Base-by-base conservation (phyloP, 1,140 invertebrate species). In the Zaprionus camerounensis region DNA sequence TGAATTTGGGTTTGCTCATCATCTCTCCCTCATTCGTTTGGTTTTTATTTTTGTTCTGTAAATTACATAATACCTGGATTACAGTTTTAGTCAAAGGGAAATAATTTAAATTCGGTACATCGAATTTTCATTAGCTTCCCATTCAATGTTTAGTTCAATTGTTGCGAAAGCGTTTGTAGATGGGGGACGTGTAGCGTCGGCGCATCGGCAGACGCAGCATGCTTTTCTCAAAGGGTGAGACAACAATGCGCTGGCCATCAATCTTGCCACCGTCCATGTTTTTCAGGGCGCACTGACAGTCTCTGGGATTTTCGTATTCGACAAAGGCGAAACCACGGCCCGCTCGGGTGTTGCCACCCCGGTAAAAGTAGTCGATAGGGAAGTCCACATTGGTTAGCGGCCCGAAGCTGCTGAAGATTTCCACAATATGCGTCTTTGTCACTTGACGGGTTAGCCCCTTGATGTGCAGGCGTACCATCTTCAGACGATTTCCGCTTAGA, bases 281-380 rank as follows among this genome's bases (percentile, higher is more conserved):
- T 57, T 58, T 72, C 12, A 74, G 66, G 20, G 83, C 83, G 7
- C 24, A n/a, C 36, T 72, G 46, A 12, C 83, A 88, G 51, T 87
- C 83, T 28, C 69, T 24, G 5, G 84, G 63, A 34, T 65, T 71
- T 0, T 24, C 51, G 6, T 46, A 87, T 61, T 87, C 80, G 5
- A 88, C 80, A 7, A 88, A 87, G 22, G 83, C 83, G 5, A 68
- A 87, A 22, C 83, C 83, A 1, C 83, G 84, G 0, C 84, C 83
- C 9, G 15, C 6, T 0, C 49, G 38, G 0, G 36, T 41, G 3
- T 28, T 44, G 15, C 26, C 9, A 1, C 53, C 20, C 0, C 56
- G 53, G n/a, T 56, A 51, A 12, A 12, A 80, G 11, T 70, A 71
- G 5, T 83, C 71, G 6, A 56, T 61, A 4, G 83, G 83, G 5